phyloP scores from a whole-genome alignment of 2,113 vertebrate species.

The Semicossyphus pulcher region DNA sequence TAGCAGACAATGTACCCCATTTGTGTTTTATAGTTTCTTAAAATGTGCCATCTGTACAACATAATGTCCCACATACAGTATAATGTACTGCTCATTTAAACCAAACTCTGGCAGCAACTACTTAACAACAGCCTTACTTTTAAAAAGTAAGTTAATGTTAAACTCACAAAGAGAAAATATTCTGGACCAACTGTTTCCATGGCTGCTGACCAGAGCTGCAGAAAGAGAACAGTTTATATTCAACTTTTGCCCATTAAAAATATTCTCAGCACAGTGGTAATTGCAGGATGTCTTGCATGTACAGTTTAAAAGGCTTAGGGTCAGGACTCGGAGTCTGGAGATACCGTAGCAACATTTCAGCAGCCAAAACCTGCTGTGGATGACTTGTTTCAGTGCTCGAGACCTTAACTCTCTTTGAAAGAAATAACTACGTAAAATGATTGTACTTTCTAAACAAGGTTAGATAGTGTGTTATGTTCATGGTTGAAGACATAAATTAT shows the following conservation, averaged over 20 bases:
- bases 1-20: too few relatives aligned
- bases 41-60: too few relatives aligned
- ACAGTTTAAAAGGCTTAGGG: slow-evolving; percentile 27
- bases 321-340: not conserved
- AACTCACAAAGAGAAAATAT: not conserved
- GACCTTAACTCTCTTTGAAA: slow-evolving; percentile 2
- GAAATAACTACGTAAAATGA: too few relatives aligned
- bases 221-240: not conserved
- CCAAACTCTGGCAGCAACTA: too few relatives aligned
- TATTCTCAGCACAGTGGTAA: slow-evolving; percentile 28
- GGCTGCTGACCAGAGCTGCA: slow-evolving; percentile 20
- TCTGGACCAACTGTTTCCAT: not conserved
- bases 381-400: slow-evolving; percentile 3
- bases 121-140: not conserved
- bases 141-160: not conserved
- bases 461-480: too few relatives aligned
- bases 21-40: too few relatives aligned
- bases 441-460: too few relatives aligned
- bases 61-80: too few relatives aligned
- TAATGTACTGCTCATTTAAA: too few relatives aligned
- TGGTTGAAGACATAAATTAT: too few relatives aligned
- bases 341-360: not conserved
- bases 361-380: slow-evolving; percentile 2
- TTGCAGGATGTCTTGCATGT: slow-evolving; percentile 14
- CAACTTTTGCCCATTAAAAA: slow-evolving; percentile 30